Conservation (phyloP, 2,113 vertebrate species). For the Potamarius usumacintae region DNA sequence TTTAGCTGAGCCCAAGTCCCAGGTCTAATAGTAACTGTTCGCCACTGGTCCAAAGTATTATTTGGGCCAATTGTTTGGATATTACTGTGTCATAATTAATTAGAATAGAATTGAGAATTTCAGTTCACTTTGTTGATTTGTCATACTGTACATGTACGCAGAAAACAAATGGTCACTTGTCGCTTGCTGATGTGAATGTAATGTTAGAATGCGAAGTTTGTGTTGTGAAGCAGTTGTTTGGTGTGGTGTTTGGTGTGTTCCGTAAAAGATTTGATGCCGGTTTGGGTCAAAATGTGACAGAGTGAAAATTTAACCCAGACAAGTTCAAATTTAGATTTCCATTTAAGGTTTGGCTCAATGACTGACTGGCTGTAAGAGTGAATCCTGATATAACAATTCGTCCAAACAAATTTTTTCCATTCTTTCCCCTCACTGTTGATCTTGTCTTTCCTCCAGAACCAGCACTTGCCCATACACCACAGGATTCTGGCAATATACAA, state of each 20-base stretch:
- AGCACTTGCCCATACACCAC: neutral
- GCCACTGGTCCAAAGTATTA: neutral
- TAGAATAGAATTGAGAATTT: neutral
- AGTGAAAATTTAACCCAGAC: neutral
- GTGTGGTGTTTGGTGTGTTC: neutral
- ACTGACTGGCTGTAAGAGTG: neutral
- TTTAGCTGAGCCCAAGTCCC: too few relatives aligned
- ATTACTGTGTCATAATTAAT: neutral
- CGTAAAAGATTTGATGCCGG: neutral
- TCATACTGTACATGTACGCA: neutral
- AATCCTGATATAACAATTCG: neutral
- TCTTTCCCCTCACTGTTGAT: slow-evolving; percentile 45
- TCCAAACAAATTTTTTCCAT: neutral
- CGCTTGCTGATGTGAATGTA: neutral
- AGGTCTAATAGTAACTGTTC: too few relatives aligned
- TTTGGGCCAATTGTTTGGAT: neutral
- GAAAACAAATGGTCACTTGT: neutral
- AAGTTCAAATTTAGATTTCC: neutral
- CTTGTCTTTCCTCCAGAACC: slow-evolving; percentile 38
- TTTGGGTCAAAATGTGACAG: neutral
- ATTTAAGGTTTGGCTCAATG: neutral
- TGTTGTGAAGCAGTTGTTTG: too few relatives aligned
- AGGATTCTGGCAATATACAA: neutral
- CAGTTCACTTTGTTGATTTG: neutral
- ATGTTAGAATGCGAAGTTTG: neutral